Base-by-base conservation (phyloP, 2,797 vertebrate species). In the Anguilla anguilla region DNA sequence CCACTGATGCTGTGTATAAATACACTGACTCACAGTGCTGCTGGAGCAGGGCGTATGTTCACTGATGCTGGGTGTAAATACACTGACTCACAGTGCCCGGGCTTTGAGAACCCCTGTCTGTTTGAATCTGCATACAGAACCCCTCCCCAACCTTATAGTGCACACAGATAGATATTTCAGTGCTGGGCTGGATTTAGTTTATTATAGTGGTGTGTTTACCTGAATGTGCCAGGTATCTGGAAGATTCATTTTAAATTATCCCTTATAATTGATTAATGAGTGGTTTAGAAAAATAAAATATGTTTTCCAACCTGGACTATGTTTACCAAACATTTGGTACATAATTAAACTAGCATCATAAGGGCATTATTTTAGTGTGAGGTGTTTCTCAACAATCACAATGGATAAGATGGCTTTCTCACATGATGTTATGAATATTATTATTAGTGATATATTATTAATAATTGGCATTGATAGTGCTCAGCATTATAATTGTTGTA, bases 1-100 rank as follows among this genome's bases (percentile, higher is more conserved):
- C 94, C 83, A 85, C 91, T 94, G 92, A 95, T 91, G 94, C 92
- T 92, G 92, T 90, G 89, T 91, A 90, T 90, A 87, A 90, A 94
- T 90, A 92, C 82, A 90, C 51, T 46, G 43, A 59, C 57, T 59
- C 57, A 19, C 0, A 0, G n/a, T 31, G 31, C 87, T 89, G 91
- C 91, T 91, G 91, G 92, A 92, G 89, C 89, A 89, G 89, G 94
- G 85, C 94, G 95, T 95, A 95, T 94, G 94, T 88, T 94, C 83
- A 85, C 91, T 94, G 92, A 95, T 91, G 94, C 92, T 92, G 92
- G 91, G 89, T 91, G 90, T 90, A 87, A 90, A 94, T 90, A 92
- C 79, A 90, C 51, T 46, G 43, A 59, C 57, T 59, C 57, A 19
- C 81, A 49, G 55, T 51, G 69, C 25, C 43, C 61, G 79, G 31